phyloP scores from a whole-genome alignment of 2,888 invertebrate genomes.

The Ceramica pisi region DNA sequence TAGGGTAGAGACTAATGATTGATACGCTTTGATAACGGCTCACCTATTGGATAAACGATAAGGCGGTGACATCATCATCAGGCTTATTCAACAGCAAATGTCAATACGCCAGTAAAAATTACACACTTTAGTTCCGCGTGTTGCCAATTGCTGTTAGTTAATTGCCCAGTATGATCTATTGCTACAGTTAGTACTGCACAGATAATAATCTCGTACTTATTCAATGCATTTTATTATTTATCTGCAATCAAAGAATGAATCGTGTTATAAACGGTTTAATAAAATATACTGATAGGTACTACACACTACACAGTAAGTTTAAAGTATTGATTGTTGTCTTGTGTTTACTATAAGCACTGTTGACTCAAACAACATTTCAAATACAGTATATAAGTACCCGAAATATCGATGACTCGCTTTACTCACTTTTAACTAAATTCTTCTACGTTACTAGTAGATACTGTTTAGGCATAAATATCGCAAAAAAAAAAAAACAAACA shows the following conservation, averaged over 20 bases:
- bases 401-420: conserved; percentile 49
- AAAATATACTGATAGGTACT: conserved; percentile 46
- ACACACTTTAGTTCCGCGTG: conserved; percentile 74
- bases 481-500: conserved; percentile 12
- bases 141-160: conserved; percentile 66
- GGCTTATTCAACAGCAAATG: conserved; percentile 75
- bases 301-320: conserved; percentile 55
- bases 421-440: conserved; percentile 17
- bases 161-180: conserved; percentile 62
- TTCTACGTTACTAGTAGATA: background rate
- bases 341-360: conserved; percentile 55
- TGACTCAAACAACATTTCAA: conserved; percentile 50
- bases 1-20: conserved; percentile 34
- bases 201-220: conserved; percentile 64
- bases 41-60: conserved; percentile 73
- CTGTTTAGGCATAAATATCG: background rate
- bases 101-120: conserved; percentile 74
- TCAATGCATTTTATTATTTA: conserved; percentile 67
- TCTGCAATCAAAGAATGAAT: conserved; percentile 63
- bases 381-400: conserved; percentile 21
- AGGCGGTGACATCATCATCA: conserved; percentile 72
- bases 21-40: conserved; percentile 58
- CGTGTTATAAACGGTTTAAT: conserved; percentile 62
- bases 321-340: conserved; percentile 56
- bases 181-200: conserved; percentile 62